A percentile compares a stretch with the other conserved stretches of the same genome.
Conservation (phyloP, 2,888 invertebrate species). For the Drosophila affinis region DNA sequence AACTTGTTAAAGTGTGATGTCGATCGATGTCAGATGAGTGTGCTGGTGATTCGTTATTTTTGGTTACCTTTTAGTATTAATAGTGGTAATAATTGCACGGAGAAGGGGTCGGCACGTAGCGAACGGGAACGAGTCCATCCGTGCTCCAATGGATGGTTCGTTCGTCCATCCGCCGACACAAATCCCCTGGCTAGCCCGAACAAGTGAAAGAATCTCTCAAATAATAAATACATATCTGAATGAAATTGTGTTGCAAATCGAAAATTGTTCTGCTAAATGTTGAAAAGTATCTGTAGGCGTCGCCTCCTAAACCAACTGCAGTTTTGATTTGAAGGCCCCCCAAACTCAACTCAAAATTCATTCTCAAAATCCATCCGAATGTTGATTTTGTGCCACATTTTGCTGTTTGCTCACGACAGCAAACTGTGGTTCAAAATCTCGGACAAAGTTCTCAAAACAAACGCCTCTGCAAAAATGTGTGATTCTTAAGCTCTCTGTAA, state of each 20-base stretch:
- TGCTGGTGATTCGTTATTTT: slow-evolving; percentile 17
- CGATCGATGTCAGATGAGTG: slow-evolving; percentile 29
- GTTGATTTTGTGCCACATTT: slow-evolving; percentile 70
- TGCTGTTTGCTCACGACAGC: slow-evolving; percentile 83
- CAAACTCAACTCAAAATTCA: neutral
- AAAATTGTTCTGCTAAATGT: slow-evolving; percentile 29
- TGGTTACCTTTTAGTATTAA: slow-evolving; percentile 3
- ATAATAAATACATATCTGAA: slow-evolving; percentile 1
- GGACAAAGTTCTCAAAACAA: slow-evolving; percentile 6
- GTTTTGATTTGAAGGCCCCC: slow-evolving; percentile 48
- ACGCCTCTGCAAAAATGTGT: slow-evolving; percentile 47
- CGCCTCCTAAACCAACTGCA: slow-evolving; percentile 59
- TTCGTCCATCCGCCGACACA: slow-evolving; percentile 20
- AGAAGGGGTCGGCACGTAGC: slow-evolving; percentile 6
- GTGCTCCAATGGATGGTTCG: slow-evolving; percentile 69
- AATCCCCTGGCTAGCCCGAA: slow-evolving; percentile 17
- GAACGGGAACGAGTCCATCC: slow-evolving; percentile 40
- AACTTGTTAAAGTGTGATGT: slow-evolving; percentile 57
- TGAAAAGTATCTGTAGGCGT: neutral
- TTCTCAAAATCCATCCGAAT: slow-evolving; percentile 2
- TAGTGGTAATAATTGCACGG: slow-evolving; percentile 17
- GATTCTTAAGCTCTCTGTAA: slow-evolving; percentile 44
- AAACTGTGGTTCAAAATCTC: slow-evolving; percentile 72
- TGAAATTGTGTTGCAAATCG: slow-evolving; percentile 26
- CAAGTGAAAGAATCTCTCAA: neutral